Percentiles rank a stretch among this genome's conserved stretches.
These are phyloP conservation scores for Macaria liturata DNA, from an alignment of 2,888 invertebrate genomes.

Conservation along the genomic window DNA sequence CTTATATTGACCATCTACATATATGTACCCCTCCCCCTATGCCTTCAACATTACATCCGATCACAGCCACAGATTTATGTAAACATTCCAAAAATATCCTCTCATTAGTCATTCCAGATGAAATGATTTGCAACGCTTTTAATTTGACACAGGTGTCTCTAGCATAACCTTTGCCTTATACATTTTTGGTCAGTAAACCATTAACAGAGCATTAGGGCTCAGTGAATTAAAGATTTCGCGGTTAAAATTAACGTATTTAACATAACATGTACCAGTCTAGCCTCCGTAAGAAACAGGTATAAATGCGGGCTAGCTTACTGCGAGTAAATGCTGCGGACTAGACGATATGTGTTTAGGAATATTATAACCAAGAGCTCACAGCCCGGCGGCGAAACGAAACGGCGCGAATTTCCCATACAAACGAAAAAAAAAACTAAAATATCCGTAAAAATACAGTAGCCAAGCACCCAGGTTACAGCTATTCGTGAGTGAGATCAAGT, in stretches of 20 bases:
- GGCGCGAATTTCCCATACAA: conserved; percentile 19
- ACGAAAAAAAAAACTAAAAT: conserved; percentile 19
- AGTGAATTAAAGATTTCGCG: too few species aligned
- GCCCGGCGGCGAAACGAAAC: conserved; percentile 16
- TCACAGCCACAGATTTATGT: conserved; percentile 69
- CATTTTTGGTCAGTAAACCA: too few species aligned
- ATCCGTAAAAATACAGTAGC: conserved; percentile 48
- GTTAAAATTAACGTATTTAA: too few species aligned
- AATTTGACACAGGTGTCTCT: too few species aligned
- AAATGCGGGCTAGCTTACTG: conserved; percentile 14
- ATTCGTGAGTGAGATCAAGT: conserved; percentile 64
- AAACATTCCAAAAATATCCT: conserved; percentile 60
- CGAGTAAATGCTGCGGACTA: conserved; percentile 20
- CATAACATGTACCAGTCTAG: conserved; percentile 3
- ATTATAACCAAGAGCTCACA: conserved; percentile 12
- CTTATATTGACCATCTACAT: too few species aligned
- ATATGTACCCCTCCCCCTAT: conserved; percentile 20
- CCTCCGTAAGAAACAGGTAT: conserved; percentile 10
- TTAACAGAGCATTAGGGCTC: too few species aligned
- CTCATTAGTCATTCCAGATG: conserved; percentile 4
- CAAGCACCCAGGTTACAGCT: conserved; percentile 60
- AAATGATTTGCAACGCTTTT: too few species aligned
- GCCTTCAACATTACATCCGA: conserved; percentile 52
- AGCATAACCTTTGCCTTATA: too few species aligned
- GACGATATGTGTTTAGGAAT: conserved; percentile 13